These are phyloP conservation scores for Lagopus leucura DNA, from an alignment of 2,113 vertebrate genomes.

Conservation along the genomic window DNA sequence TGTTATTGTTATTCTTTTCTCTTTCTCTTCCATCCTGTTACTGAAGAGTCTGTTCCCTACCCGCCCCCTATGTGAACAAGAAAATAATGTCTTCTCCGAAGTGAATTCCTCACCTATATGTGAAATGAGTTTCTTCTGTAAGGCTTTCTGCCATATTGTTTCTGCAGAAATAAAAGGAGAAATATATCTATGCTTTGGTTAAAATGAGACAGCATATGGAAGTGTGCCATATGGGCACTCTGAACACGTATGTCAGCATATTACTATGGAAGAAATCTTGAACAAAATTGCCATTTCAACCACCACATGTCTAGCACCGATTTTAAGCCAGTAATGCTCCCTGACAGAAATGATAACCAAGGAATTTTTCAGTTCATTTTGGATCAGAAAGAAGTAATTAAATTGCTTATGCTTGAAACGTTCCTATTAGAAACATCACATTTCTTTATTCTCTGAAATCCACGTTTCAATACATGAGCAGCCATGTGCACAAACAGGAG, in stretches of 20 bases:
- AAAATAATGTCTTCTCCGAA: background rate
- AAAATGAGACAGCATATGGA: background rate
- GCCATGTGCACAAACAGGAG: background rate
- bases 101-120: background rate
- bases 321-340: background rate
- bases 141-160: background rate
- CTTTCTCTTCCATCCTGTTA: background rate
- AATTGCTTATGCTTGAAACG: background rate
- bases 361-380: background rate
- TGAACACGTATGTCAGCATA: background rate
- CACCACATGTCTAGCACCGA: background rate
- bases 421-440: background rate
- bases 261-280: background rate
- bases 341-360: background rate
- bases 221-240: background rate
- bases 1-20: background rate
- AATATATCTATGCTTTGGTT: background rate
- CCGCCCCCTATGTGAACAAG: background rate
- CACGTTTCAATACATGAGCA: fast-evolving
- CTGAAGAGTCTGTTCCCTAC: background rate
- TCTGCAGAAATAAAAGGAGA: background rate
- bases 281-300: background rate
- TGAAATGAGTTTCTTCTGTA: background rate
- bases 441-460: background rate
- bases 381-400: background rate